phyloP scores from a whole-genome alignment of 2,113 vertebrate species.

The Lanius collurio region DNA sequence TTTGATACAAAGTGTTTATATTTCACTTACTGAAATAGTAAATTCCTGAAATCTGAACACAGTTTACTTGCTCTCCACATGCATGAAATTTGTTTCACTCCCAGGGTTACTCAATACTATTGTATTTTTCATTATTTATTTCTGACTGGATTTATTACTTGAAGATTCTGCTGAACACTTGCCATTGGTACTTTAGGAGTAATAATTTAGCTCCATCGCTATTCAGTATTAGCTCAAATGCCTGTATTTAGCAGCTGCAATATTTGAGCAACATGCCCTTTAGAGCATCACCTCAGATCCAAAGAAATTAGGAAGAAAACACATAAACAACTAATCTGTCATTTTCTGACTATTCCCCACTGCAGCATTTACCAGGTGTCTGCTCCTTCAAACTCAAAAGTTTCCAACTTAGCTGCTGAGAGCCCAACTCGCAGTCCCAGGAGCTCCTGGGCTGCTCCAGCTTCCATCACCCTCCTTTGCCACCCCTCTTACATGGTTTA shows the following conservation, averaged over 20 bases:
- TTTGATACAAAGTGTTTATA: background rate
- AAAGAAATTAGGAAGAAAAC: background rate
- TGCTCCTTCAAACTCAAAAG: background rate
- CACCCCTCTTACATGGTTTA: background rate
- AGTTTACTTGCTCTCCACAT: background rate
- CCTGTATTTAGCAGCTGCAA: background rate
- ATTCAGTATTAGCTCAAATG: background rate
- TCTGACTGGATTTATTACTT: background rate
- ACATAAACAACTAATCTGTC: background rate
- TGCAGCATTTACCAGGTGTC: background rate
- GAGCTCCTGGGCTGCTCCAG: background rate
- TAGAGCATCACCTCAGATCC: background rate
- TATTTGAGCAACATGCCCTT: fast-evolving
- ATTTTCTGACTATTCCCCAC: background rate
- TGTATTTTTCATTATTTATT: background rate
- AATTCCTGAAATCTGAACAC: background rate
- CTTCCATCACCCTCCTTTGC: background rate
- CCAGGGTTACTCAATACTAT: background rate
- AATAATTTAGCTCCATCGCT: background rate
- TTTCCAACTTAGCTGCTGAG: background rate
- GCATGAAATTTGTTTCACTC: background rate
- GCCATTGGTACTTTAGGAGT: background rate
- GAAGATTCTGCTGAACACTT: background rate
- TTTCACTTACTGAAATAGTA: background rate
- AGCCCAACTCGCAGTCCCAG: background rate